Percentiles rank a stretch among this genome's conserved stretches.
phyloP scores from a whole-genome alignment of 2,113 vertebrate species.

The Cygnus atratus region DNA sequence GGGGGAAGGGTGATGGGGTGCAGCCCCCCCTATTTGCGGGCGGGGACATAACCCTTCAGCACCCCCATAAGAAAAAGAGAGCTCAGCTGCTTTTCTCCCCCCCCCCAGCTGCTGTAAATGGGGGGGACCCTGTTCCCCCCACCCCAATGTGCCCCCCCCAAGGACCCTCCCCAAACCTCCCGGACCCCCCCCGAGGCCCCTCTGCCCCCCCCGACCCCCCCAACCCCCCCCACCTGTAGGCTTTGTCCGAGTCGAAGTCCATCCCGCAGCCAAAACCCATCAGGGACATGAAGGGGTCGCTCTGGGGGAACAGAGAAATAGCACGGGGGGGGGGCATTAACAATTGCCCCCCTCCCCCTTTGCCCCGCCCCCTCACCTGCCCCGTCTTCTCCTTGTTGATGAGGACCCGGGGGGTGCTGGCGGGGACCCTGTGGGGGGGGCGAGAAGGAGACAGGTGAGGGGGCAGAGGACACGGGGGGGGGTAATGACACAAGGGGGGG shows the following conservation, averaged over 20 bases:
- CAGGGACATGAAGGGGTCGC: conserved; percentile 82
- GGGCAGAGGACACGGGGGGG: neutral
- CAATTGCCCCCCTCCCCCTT: no score
- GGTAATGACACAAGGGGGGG: no score
- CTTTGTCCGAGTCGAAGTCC: conserved; percentile 94
- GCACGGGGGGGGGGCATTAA: no score
- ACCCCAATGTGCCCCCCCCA: no score
- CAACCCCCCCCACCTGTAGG: conserved; percentile 84
- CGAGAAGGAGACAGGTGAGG: neutral
- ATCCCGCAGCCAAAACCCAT: conserved; percentile 87
- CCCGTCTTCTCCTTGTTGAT: conserved; percentile 93
- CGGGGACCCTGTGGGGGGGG: conserved; percentile 77
- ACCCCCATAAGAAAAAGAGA: neutral
- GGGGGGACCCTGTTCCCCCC: no score
- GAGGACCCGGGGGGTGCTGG: conserved; percentile 85
- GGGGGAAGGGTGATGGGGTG: no score
- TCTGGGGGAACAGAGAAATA: conserved; percentile 56
- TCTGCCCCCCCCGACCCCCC: neutral
- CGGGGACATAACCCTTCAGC: neutral
- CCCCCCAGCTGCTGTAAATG: no score
- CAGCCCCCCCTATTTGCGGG: no score
- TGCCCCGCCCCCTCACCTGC: conserved; percentile 72
- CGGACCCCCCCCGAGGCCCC: neutral
- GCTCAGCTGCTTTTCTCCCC: no score
- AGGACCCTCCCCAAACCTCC: no score